Conservation (phyloP, 1,140 invertebrate species). For the Zaprionus tsacasi region DNA sequence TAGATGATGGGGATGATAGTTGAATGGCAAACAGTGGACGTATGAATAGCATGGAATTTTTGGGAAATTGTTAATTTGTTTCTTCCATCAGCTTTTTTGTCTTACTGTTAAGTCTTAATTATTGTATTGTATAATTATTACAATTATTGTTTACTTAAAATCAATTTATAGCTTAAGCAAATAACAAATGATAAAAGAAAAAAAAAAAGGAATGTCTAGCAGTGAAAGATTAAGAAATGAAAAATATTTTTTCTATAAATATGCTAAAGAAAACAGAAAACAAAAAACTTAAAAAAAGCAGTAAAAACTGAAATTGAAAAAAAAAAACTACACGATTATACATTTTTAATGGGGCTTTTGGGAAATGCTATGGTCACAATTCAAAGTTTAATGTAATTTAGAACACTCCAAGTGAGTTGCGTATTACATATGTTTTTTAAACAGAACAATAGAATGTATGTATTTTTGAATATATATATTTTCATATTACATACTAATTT, state of each 20-base stretch:
- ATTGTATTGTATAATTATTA: slow-evolving; percentile 67
- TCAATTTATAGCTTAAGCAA: slow-evolving; percentile 62
- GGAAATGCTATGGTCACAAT: background rate
- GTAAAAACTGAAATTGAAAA: slow-evolving; percentile 45
- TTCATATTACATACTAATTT: slow-evolving; percentile 11
- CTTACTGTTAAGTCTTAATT: slow-evolving; percentile 66
- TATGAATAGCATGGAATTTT: slow-evolving; percentile 33
- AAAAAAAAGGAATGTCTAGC: slow-evolving; percentile 35
- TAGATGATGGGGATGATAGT: slow-evolving; percentile 16
- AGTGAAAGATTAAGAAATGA: slow-evolving; percentile 46
- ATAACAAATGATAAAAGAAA: slow-evolving; percentile 29
- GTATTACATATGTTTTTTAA: too few relatives aligned
- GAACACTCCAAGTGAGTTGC: too few relatives aligned
- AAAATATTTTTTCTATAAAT: slow-evolving; percentile 70
- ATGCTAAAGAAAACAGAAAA: slow-evolving; percentile 45
- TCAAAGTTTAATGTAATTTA: too few relatives aligned
- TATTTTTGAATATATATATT: background rate
- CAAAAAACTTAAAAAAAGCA: slow-evolving; percentile 53
- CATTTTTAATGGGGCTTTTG: background rate
- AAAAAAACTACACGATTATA: slow-evolving; percentile 7
- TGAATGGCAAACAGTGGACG: slow-evolving; percentile 6
- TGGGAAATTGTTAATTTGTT: slow-evolving; percentile 68
- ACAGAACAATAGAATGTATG: too few relatives aligned
- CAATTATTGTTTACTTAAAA: slow-evolving; percentile 73
- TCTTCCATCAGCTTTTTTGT: slow-evolving; percentile 66